phyloP scores from a whole-genome alignment of 2,888 invertebrate species.

The Pimpla rufipes region DNA sequence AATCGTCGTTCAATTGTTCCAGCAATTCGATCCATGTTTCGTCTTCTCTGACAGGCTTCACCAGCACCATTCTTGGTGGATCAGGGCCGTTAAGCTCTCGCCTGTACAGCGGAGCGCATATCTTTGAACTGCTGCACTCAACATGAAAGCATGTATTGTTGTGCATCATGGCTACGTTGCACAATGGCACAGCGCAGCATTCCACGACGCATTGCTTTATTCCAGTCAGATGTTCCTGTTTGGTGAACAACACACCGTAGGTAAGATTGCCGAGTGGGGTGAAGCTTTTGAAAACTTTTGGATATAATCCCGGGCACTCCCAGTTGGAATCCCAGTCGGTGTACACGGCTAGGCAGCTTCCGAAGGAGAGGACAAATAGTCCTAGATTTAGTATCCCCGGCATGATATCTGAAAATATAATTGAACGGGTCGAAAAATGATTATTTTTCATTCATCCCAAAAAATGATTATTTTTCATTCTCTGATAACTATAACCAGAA shows the following conservation, averaged over 20 bases:
- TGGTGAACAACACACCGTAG: slow-evolving; percentile 88
- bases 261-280: slow-evolving; percentile 87
- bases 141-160: slow-evolving; percentile 92
- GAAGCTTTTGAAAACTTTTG: slow-evolving; percentile 87
- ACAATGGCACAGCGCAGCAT: slow-evolving; percentile 89
- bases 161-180: slow-evolving; percentile 93
- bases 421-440: not conserved
- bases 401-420: slow-evolving; percentile 74
- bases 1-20: slow-evolving; percentile 73
- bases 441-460: no score
- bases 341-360: slow-evolving; percentile 75
- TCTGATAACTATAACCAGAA: no score
- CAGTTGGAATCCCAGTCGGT: slow-evolving; percentile 74
- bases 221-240: slow-evolving; percentile 86
- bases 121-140: slow-evolving; percentile 90
- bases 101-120: slow-evolving; percentile 90
- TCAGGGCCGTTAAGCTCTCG: slow-evolving; percentile 87
- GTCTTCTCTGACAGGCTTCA: slow-evolving; percentile 89
- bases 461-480: no score
- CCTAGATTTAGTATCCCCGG: slow-evolving; percentile 71
- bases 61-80: slow-evolving; percentile 91
- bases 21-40: slow-evolving; percentile 86
- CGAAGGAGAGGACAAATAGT: slow-evolving; percentile 76
- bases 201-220: slow-evolving; percentile 89
- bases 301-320: slow-evolving; percentile 87